These are phyloP conservation scores for Entomyzon cyanotis DNA, from an alignment of 2,113 vertebrate species.

Conservation along the genomic window DNA sequence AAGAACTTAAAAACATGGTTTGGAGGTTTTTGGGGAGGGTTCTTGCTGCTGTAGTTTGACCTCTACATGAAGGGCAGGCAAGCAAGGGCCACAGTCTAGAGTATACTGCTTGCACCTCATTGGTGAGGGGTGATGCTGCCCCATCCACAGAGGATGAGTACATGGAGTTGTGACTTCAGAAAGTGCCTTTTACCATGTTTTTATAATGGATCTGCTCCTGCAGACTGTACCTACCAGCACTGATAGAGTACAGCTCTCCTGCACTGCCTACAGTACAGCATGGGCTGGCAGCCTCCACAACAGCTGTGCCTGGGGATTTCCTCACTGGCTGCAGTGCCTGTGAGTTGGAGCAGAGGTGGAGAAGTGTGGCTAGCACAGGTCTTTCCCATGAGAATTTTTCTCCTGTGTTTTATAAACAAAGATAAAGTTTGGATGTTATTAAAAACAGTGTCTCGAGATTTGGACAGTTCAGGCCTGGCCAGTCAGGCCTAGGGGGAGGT, in stretches of 20 bases:
- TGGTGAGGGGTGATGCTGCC: neutral
- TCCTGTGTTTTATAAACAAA: no score
- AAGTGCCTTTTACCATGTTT: neutral
- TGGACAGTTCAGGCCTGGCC: no score
- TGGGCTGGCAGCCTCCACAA: neutral
- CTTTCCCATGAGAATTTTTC: no score
- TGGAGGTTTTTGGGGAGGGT: neutral
- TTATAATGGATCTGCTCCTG: neutral
- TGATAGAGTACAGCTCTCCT: neutral
- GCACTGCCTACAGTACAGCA: neutral
- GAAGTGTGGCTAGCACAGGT: no score
- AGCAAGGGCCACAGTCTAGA: neutral
- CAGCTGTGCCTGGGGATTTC: neutral
- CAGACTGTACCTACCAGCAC: neutral
- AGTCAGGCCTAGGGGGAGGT: no score
- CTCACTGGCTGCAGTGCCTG: rapidly evolving
- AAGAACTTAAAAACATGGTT: neutral
- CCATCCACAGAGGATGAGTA: neutral
- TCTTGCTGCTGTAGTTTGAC: neutral
- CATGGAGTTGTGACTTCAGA: neutral
- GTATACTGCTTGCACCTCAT: rapidly evolving
- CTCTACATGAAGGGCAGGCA: neutral
- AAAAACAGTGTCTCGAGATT: no score
- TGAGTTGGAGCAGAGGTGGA: neutral
- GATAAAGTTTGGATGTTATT: no score